Base-by-base conservation (phyloP, 2,797 vertebrate genomes). In the Numenius phaeopus region DNA sequence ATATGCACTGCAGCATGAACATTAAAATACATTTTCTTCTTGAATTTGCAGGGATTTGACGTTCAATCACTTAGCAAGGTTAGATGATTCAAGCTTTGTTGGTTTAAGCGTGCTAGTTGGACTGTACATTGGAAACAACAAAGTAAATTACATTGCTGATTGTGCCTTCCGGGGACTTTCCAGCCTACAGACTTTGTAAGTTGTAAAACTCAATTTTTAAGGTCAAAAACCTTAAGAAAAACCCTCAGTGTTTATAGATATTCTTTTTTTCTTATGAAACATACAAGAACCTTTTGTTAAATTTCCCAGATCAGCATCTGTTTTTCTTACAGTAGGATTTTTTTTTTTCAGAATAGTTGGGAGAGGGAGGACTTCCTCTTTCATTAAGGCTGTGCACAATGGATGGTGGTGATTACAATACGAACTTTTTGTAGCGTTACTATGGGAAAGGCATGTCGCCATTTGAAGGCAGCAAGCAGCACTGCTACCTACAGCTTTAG, bases 81-180 rank as follows among this genome's bases (percentile, higher is more conserved):
- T 99, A 96, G 99, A 99, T 70, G 99, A 99, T 84, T 99, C 99
- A 73, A 99, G 99, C 97, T 99, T 99, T 32, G 92, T 98, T 34
- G 99, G 99, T 83, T 99, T 99, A 94, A 99, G 98, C 4, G 89
- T 99, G 66, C 98, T 99, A 87, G 98, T 99, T 61, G 98, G 98
- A 87, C 98, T 99, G 70, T 98, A 99, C 91, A 97, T 99, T 9
- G 99, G 99, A 44, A 98, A 99, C 98, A 99, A 99, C 98, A 98
- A 97, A 72, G 98, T 99, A 80, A 99, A 98, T 98, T 99, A 99
- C 97, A 99, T 99, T 50, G 99, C 99, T 4, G 99, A 99, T 83
- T 99, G 99, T 90, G 99, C 99, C 83, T 99, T 99, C 96, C 98
- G 98, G 50, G 99, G 99, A 67, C 99, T 99, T 87, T 98, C 98